A percentile compares a stretch with the other conserved stretches of the same genome.
Conservation (phyloP, 2,797 vertebrate species). For the Cuculus canorus region DNA sequence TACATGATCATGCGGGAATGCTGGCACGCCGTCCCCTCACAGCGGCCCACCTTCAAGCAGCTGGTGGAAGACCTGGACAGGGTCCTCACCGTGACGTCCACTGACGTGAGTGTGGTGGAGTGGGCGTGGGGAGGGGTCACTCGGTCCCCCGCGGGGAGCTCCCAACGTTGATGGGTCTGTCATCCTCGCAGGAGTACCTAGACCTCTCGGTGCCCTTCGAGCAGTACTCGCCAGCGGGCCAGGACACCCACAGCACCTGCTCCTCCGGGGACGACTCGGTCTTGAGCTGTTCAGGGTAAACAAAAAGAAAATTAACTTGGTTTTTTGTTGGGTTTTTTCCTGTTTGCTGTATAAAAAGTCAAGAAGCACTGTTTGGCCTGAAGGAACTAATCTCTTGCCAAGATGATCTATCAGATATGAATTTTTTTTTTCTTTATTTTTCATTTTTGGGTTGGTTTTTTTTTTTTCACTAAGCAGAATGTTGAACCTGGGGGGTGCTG, state of each 20-base stretch:
- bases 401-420: conserved; percentile 41
- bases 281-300: conserved; percentile 77
- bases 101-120: conserved; percentile 83
- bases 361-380: conserved; percentile 76
- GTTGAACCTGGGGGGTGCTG: conserved; percentile 5
- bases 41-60: conserved; percentile 97
- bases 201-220: conserved; percentile 96
- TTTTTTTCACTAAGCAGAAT: conserved; percentile 51
- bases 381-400: conserved; percentile 73
- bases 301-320: neutral
- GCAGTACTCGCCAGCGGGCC: conserved; percentile 94
- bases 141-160: rapidly evolving
- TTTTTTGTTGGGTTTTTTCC: neutral
- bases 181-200: conserved; percentile 82
- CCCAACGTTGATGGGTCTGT: neutral
- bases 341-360: conserved; percentile 69
- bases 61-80: conserved; percentile 97
- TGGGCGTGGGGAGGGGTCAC: rapidly evolving
- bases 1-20: conserved; percentile 99
- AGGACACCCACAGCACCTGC: conserved; percentile 95
- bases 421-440: neutral
- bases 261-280: conserved; percentile 97
- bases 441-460: neutral
- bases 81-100: conserved; percentile 92
- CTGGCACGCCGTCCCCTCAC: conserved; percentile 94